Evolutionary conservation across 2,113 vertebrate genomes (phyloP), one percentile per base, ranked within the genome.

Genomic region (Megalops atlanticus): DNA sequence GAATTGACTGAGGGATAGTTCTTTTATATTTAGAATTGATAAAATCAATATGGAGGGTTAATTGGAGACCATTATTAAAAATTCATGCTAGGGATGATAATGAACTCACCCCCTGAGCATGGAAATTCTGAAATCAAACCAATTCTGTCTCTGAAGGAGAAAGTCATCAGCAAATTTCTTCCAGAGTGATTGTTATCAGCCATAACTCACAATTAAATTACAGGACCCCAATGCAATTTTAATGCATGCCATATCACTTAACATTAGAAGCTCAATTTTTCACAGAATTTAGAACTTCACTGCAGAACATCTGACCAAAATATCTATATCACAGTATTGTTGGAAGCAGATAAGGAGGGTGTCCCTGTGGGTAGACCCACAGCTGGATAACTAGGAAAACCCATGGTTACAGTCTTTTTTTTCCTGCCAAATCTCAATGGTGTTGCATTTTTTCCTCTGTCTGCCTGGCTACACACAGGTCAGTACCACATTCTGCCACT

Each of bases 31-130:
- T 41, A 24, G 47, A 0, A 49, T 14, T 15, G 12, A 49, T 49
- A 49, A 2, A 49, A 14, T 15, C 2, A 49, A 7, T 49, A 1
- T 14, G 0, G 47, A 77, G 18, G 12, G 12, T 45, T 52, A 77
- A 77, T 52, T 77, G 47, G 43, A 31, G 52, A 12, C 36, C 47
- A 45, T 21, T 31, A 35, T 74, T 74, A 73, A 74, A n/a, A n/a
- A 72, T 41, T 47, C 15, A 35, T 33, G 40, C 36, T n/a, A 52
- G 47, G 45, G 45, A 77, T 45, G 36, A 52, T 77, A 77, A 77
- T 52, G n/a, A 77, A n/a, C n/a, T 52, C 21, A 3, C 16, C n/a
- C 75, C 14, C 39, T 36, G 11, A n/a, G n/a, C n/a, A n/a, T n/a
- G n/a, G n/a, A n/a, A n/a, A n/a, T n/a, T n/a, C n/a, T n/a, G n/a